A percentile compares a stretch with the other conserved stretches of the same genome.
These are phyloP conservation scores for Pimpla rufipes DNA, from an alignment of 2,888 invertebrate species.

Conservation along the genomic window DNA sequence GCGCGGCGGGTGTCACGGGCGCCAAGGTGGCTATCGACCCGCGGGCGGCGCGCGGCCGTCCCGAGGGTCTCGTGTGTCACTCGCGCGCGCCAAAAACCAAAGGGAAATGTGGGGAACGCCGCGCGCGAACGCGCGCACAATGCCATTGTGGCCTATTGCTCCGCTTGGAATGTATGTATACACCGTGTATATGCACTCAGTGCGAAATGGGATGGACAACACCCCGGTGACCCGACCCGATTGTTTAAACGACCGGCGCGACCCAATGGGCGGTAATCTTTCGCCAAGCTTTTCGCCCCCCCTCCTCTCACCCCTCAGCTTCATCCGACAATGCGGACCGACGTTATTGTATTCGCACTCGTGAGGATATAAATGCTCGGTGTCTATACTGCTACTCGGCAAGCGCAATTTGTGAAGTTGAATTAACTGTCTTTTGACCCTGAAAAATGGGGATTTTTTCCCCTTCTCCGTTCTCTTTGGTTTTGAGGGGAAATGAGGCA, in stretches of 20 bases:
- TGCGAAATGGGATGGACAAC: constrained; percentile 22
- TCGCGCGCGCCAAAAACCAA: constrained; percentile 56
- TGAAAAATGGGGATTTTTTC: too few species aligned
- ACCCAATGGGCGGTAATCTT: constrained; percentile 36
- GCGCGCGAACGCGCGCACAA: constrained; percentile 29
- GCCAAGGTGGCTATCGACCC: constrained; percentile 60
- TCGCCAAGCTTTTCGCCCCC: constrained; percentile 28
- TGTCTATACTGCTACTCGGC: not conserved
- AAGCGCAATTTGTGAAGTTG: not conserved
- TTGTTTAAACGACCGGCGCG: constrained; percentile 49
- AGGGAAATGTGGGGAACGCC: constrained; percentile 53
- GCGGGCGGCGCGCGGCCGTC: not conserved
- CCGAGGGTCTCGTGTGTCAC: constrained; percentile 55
- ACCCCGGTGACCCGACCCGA: constrained; percentile 51
- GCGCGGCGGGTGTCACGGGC: not conserved
- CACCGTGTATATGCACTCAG: not conserved
- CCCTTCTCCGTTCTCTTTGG: too few species aligned
- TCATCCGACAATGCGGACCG: too few species aligned
- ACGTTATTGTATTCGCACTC: not conserved
- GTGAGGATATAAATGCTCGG: too few species aligned
- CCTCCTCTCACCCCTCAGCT: not conserved
- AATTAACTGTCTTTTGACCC: too few species aligned
- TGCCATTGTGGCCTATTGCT: constrained; percentile 49
- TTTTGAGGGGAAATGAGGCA: not conserved
- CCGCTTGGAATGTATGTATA: constrained; percentile 17